These are phyloP conservation scores for Anthoscopus minutus DNA, from an alignment of 2,113 vertebrate species.

Conservation along the genomic window DNA sequence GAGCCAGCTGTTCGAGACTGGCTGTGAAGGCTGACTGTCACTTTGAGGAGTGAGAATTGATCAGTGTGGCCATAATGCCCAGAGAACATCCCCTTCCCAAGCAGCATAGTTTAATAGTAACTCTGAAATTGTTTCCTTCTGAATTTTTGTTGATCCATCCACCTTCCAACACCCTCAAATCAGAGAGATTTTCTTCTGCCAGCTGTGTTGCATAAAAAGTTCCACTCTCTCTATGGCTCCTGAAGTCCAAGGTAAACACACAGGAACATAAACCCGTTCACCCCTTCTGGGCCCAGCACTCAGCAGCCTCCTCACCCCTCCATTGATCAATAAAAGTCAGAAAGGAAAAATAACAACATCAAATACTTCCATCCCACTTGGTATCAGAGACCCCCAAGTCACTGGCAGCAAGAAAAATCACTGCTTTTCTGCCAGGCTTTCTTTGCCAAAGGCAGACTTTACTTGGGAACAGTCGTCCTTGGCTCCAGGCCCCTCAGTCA, in stretches of 20 bases:
- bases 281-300: neutral
- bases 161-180: neutral
- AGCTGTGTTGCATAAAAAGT: neutral
- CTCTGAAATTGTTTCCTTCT: neutral
- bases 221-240: neutral
- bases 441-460: neutral
- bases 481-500: neutral
- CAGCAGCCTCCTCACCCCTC: neutral
- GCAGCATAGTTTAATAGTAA: neutral
- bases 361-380: neutral
- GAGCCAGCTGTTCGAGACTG: neutral
- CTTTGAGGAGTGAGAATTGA: neutral
- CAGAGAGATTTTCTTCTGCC: neutral
- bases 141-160: neutral
- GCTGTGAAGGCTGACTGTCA: neutral
- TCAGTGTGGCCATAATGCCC: neutral
- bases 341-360: neutral
- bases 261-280: neutral
- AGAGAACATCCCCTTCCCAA: neutral
- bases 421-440: neutral
- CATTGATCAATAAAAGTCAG: neutral
- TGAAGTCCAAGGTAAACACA: conserved; percentile 14
- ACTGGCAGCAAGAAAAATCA: neutral
- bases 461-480: neutral
- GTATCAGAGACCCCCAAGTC: neutral